Base-by-base conservation (phyloP, 2,113 vertebrate species). In the Seriola dumerili region DNA sequence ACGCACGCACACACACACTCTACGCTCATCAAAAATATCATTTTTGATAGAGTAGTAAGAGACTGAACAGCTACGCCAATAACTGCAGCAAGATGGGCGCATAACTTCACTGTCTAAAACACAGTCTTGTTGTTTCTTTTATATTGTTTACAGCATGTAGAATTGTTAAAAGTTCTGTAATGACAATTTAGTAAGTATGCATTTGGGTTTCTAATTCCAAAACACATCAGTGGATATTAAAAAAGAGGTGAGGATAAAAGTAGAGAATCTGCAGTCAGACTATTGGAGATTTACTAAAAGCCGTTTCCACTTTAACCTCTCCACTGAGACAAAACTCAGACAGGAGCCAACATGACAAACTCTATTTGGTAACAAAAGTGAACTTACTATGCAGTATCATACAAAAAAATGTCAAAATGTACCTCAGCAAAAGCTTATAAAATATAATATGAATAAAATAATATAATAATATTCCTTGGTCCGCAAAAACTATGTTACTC, bases 391-490 rank as follows among this genome's bases (percentile, higher is more conserved):
- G 96, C 91, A 95, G 94, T 93, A 91, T 95, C 94, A 95, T 96
- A 97, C 94, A 83, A 97, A 96, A 97, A 96, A 94, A 96, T 85
- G 92, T 96, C 95, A 96, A 97, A 96, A 96, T 97, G 97, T 98
- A 99, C 97, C 97, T 97, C 96, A 91, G 95, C 96, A 97, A 97
- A 97, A 97, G 96, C 95, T 96, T 97, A 97, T 96, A 96, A 96
- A 97, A 98, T 96, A 97, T 85, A 90, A 93, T 92, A 94, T 88
- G 91, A 93, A 93, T 93, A 94, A 91, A 95, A 94, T 93, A 93
- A 90, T 85, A 93, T 89, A 92, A 92, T 87, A 92, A 88, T 93
- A 94, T 91, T 96, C 94, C 96, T 97, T 99, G 97, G 97, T 97
- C 97, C 96, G 87, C 97, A 96, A 96, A 97, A 97, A 97, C 96